phyloP scores from a whole-genome alignment of 1,140 invertebrate species.

The Brachionus sp. region DNA sequence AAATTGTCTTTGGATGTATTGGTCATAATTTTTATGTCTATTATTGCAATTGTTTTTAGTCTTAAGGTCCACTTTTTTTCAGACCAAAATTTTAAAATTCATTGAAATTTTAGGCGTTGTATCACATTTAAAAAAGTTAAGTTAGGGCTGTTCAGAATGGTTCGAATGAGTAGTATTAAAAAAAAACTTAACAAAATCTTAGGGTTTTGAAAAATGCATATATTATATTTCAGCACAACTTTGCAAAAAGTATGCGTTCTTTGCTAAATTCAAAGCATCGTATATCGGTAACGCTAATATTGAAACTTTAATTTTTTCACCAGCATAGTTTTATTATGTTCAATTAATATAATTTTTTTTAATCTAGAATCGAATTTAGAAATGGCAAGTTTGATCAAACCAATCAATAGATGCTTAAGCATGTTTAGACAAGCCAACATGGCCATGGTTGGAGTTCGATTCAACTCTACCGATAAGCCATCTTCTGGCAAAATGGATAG shows the following conservation, averaged over 20 bases:
- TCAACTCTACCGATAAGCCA: constrained; percentile 13
- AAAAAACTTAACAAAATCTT: not conserved
- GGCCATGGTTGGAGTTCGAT: not conserved
- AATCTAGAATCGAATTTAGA: not conserved
- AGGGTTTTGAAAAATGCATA: not conserved
- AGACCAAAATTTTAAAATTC: no score
- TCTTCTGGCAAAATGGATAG: not conserved
- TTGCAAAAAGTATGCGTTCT: not conserved
- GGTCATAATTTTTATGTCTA: no score
- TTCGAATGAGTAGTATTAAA: not conserved
- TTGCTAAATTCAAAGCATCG: not conserved
- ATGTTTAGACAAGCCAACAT: constrained; percentile 10
- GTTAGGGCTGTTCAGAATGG: not conserved
- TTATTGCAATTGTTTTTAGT: no score
- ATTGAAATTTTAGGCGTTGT: no score
- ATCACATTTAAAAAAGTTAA: not conserved
- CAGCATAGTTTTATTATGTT: not conserved
- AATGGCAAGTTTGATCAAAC: constrained; percentile 28
- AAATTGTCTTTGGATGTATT: no score
- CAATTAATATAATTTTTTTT: not conserved
- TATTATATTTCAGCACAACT: not conserved
- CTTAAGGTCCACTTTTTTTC: no score
- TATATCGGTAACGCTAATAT: not conserved
- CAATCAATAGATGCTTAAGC: not conserved
- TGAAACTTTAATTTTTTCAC: not conserved